Evolutionary conservation across 2,888 invertebrate genomes (phyloP).

Genomic region (Teleogryllus oceanicus): DNA sequence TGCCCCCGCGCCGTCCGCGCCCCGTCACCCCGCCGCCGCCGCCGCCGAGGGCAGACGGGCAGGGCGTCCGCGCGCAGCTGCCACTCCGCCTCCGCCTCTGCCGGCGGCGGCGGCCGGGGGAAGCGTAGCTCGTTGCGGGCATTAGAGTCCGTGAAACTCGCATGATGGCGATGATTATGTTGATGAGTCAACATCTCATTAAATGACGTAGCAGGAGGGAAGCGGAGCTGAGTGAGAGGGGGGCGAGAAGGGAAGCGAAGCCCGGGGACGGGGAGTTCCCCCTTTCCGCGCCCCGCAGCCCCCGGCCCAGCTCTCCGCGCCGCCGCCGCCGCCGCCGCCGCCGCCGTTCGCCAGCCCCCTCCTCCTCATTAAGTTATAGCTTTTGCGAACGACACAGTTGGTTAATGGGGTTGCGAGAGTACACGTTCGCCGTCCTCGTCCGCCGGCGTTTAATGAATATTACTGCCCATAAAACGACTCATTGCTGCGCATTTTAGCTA

Average conservation of each 20-base stretch:
- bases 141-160: conserved; percentile 18
- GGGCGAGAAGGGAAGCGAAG: too few relatives aligned
- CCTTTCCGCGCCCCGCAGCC: neutral
- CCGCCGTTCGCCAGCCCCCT: neutral
- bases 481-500: conserved; percentile 30
- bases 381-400: conserved; percentile 18
- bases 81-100: neutral
- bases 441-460: conserved; percentile 31
- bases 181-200: conserved; percentile 18
- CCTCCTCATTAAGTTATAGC: conserved; percentile 18
- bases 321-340: neutral
- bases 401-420: neutral
- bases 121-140: neutral
- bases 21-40: too few relatives aligned
- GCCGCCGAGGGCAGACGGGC: too few relatives aligned
- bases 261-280: neutral
- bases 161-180: conserved; percentile 10
- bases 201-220: neutral
- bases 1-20: too few relatives aligned
- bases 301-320: neutral
- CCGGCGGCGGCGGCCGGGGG: neutral
- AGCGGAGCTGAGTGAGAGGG: too few relatives aligned
- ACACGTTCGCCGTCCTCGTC: conserved; percentile 18
- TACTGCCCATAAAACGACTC: conserved; percentile 30
- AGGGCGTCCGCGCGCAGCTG: too few relatives aligned